Evolutionary conservation across 2,113 vertebrate species (phyloP), one percentile per base, ranked within the genome.

Genomic region (Vombatus ursinus): DNA sequence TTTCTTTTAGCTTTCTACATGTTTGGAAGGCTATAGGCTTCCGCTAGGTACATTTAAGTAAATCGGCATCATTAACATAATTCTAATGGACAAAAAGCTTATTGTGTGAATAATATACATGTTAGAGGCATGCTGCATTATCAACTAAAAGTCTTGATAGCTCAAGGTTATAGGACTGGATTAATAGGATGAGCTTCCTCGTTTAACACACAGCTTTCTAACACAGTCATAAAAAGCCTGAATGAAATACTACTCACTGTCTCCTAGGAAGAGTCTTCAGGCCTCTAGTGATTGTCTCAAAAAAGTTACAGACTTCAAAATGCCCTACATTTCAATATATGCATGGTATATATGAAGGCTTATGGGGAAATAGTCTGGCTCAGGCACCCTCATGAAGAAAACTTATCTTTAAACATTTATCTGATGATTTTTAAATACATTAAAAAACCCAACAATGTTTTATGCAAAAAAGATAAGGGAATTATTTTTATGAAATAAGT

Each of bases 151-250:
- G 94, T 98, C 91, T 92, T 93, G 97, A 93, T 98, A 95, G 94
- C 97, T 98, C 98, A 98, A 98, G 98, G 98, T 98, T 98, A 98
- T 96, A 97, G 96, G 96, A 95, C 95, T 97, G 97, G 97, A 97
- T 98, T 98, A 98, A 98, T 95, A 96, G 96, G 90, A 98, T 98
- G 96, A 98, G 97, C 98, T 98, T 97, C 91, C 77, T 97, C 93
- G 97, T 97, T 97, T 98, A 98, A 96, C 95, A 95, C 97, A 97
- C 97, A 97, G 93, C 93, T 95, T 98, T 97, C 98, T 98, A 98
- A 98, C 96, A 97, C 84, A 53, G 95, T 94, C 97, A 98, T 98
- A 98, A 98, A 97, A 96, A 95, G 5, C 12, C 92, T 94, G 97
- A 97, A 96, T 98, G 97, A 98, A 98, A 98, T 98, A 98, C 89